Percentiles rank a stretch among this genome's conserved stretches.
phyloP scores from a whole-genome alignment of 2,797 vertebrate genomes.

The Margarornis squamiger region DNA sequence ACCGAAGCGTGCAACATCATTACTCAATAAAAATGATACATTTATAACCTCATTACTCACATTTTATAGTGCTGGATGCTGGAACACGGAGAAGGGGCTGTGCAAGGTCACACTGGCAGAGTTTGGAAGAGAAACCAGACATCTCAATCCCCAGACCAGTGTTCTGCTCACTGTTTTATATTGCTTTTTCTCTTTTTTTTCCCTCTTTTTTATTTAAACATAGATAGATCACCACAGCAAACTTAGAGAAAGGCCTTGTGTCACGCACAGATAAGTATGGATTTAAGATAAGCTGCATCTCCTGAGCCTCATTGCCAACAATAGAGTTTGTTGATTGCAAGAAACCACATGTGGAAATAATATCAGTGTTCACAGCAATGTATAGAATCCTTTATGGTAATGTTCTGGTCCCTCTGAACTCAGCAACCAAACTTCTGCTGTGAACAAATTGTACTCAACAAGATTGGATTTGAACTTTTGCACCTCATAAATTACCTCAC shows the following conservation, averaged over 20 bases:
- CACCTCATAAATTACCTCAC: neutral
- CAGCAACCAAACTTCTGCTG: neutral
- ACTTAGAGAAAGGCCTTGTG: neutral
- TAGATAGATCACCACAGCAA: neutral
- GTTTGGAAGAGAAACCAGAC: neutral
- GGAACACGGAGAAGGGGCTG: neutral
- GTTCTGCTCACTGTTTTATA: neutral
- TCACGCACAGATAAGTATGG: neutral
- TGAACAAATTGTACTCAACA: neutral
- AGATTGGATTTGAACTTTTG: neutral
- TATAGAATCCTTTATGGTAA: neutral
- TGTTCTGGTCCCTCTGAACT: neutral
- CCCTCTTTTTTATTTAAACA: neutral
- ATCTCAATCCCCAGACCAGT: neutral
- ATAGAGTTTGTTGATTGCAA: neutral
- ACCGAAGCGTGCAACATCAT: neutral
- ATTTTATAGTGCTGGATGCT: conserved; percentile 27
- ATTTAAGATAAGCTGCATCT: neutral
- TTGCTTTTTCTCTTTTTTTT: neutral
- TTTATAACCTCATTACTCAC: conserved; percentile 54
- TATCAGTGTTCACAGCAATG: neutral
- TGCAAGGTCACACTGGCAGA: conserved; percentile 22
- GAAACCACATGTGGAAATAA: neutral
- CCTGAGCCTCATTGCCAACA: neutral
- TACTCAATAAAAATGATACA: conserved; percentile 30